Evolutionary conservation across 2,113 vertebrate genomes (phyloP), one percentile per base, ranked within the genome.

Genomic region (Microcebus ravelobensis): DNA sequence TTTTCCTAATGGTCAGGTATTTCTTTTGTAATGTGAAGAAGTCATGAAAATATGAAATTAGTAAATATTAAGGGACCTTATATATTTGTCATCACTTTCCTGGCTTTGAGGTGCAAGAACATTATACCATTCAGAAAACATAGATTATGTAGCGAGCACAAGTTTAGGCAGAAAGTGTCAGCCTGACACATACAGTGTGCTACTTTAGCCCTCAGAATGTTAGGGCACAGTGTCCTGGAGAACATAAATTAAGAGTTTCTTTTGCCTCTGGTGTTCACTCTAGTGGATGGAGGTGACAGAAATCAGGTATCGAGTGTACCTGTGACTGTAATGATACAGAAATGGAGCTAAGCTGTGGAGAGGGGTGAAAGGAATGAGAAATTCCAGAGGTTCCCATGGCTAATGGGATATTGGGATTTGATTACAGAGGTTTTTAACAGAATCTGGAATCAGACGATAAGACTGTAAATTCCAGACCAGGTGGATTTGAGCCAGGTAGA

Each of bases 401-500:
- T 55, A 4, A 9, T 3, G 6, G 48, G 29, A 17, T 6, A 17
- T 25, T 0, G 14, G 2, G 13, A 11, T 5, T 3, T 4, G n/a
- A 25, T 1, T 2, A 5, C 0, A 5, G 10, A 45, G 39, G 25
- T 11, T 52, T 23, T 29, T 29, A 27, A 71, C 6, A 5, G 23
- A n/a, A 55, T 4, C 3, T 87, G 45, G 65, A 23, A 5, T 31
- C 14, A 10, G 48, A 59, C 27, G 27, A 27, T 1, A 0, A 2
- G 61, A 13, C 27, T 20, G 81, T 10, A 23, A 52, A 17, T 42
- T 21, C 48, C 73, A 71, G 39, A 61, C 15, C 34, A 17, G 52
- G 52, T 1, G 2, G 0, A 27, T 5, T 6, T 3, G 48, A n/a
- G 39, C n/a, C 11, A 6, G 8, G 2, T 5, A 0, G 85, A 5